Evolutionary conservation across 1,140 invertebrate species (phyloP).

Genomic region (Pectinophora gossypiella): DNA sequence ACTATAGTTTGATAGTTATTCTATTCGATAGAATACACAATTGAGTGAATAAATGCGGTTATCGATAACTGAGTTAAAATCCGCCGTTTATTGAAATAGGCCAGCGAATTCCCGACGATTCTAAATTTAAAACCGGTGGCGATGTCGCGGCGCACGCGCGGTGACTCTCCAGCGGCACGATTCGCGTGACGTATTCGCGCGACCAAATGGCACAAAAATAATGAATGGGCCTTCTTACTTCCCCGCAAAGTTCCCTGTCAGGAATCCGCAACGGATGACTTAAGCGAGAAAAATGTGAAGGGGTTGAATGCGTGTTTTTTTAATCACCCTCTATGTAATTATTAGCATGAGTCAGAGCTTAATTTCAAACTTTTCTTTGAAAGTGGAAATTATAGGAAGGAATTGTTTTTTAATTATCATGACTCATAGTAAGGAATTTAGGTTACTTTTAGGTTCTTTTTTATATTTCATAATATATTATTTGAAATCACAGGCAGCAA

Average conservation of each 20-base stretch:
- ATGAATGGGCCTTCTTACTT: too few species aligned
- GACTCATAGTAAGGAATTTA: too few species aligned
- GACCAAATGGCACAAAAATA: too few species aligned
- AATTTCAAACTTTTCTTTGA: background rate
- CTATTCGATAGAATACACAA: background rate
- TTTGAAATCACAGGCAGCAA: too few species aligned
- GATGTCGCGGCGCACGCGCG: conserved; percentile 55
- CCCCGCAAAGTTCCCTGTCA: too few species aligned
- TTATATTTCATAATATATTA: too few species aligned
- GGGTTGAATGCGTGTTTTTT: background rate
- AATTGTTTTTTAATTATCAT: background rate
- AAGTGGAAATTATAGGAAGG: background rate
- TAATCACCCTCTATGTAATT: background rate
- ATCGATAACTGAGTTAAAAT: conserved; percentile 21
- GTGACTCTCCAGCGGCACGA: conserved; percentile 5
- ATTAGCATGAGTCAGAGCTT: background rate
- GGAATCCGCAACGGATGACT: background rate
- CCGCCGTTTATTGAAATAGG: conserved; percentile 56
- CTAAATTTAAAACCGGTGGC: conserved; percentile 64
- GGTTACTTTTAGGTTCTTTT: too few species aligned
- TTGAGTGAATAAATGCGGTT: background rate
- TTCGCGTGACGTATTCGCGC: conserved; percentile 2
- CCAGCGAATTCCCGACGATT: conserved; percentile 49
- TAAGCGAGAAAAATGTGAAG: background rate
- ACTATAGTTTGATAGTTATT: background rate